Evolutionary conservation across 2,797 vertebrate species (phyloP).

Genomic region (Meda fulgida): DNA sequence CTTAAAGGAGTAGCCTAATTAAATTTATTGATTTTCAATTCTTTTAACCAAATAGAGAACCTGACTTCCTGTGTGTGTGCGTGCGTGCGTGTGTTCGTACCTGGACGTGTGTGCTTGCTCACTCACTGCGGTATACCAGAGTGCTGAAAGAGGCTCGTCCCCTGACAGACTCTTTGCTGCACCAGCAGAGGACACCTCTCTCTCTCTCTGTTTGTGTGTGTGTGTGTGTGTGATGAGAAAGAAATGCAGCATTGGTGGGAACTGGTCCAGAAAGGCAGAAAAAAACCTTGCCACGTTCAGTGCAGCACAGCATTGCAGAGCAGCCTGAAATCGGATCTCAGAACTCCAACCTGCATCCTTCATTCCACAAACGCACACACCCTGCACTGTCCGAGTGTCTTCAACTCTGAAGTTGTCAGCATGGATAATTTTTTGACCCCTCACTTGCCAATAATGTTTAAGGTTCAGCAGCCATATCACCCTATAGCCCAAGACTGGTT

Average conservation of each 20-base stretch:
- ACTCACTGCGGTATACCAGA: conserved; percentile 52
- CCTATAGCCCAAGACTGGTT: too few relatives aligned
- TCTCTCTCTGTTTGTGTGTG: not conserved
- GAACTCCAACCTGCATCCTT: conserved; percentile 34
- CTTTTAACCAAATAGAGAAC: conserved; percentile 46
- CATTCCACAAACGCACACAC: not conserved
- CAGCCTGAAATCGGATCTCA: conserved; percentile 16
- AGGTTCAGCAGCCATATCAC: too few relatives aligned
- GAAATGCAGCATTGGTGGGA: conserved; percentile 76
- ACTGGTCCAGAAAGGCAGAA: conserved; percentile 73
- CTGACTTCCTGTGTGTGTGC: conserved; percentile 39
- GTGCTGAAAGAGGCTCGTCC: conserved; percentile 58
- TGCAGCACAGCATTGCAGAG: conserved; percentile 47
- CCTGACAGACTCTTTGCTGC: conserved; percentile 69
- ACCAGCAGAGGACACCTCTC: conserved; percentile 65
- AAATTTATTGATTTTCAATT: conserved; percentile 31
- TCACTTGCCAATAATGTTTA: not conserved
- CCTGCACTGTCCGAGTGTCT: not conserved
- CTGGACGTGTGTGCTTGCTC: conserved; percentile 22
- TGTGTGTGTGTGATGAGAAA: too few relatives aligned
- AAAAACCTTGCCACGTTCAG: conserved; percentile 53
- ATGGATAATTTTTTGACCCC: not conserved
- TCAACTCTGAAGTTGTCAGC: not conserved
- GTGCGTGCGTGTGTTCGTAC: conserved; percentile 11
- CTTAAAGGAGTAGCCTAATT: conserved; percentile 1